A percentile compares a stretch with the other conserved stretches of the same genome.
phyloP scores from a whole-genome alignment of 2,113 vertebrate genomes.

The Poeciliopsis occidentalis region DNA sequence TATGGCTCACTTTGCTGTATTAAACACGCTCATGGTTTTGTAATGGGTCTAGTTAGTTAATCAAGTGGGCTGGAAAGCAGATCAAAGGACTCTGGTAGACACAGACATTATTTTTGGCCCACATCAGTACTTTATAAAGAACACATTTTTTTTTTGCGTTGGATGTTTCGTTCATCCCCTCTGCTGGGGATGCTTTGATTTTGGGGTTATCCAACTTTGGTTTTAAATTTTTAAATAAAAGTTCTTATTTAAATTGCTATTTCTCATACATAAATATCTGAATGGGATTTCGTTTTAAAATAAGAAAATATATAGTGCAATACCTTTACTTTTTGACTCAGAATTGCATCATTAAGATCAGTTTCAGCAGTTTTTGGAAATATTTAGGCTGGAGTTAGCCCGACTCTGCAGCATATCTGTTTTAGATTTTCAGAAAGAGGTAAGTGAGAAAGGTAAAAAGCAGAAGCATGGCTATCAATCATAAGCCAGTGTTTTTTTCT shows the following conservation, averaged over 20 bases:
- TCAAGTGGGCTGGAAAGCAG: conserved; percentile 51
- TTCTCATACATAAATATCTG: not conserved
- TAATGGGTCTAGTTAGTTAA: conserved; percentile 53
- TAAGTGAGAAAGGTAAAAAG: conserved; percentile 42
- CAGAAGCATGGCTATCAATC: conserved; percentile 48
- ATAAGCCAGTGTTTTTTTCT: conserved; percentile 34
- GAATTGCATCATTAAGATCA: conserved; percentile 6
- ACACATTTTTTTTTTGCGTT: conserved; percentile 2
- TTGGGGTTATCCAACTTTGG: not conserved
- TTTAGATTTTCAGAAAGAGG: conserved; percentile 26
- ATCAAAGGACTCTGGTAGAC: conserved; percentile 55
- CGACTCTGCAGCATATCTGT: not conserved
- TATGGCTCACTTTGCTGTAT: conserved; percentile 65
- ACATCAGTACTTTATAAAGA: not conserved
- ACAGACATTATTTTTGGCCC: conserved; percentile 18
- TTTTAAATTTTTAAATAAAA: conserved; percentile 1
- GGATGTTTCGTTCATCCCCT: conserved; percentile 1
- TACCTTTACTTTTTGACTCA: not conserved
- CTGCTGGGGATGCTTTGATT: not conserved
- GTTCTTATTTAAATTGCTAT: not conserved
- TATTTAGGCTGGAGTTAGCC: not conserved
- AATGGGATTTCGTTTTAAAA: not conserved
- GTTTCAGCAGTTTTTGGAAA: conserved; percentile 19
- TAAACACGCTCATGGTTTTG: conserved; percentile 59
- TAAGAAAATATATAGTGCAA: not conserved